Evolutionary conservation across 2,797 vertebrate genomes (phyloP).

Genomic region (Crax fasciolata): DNA sequence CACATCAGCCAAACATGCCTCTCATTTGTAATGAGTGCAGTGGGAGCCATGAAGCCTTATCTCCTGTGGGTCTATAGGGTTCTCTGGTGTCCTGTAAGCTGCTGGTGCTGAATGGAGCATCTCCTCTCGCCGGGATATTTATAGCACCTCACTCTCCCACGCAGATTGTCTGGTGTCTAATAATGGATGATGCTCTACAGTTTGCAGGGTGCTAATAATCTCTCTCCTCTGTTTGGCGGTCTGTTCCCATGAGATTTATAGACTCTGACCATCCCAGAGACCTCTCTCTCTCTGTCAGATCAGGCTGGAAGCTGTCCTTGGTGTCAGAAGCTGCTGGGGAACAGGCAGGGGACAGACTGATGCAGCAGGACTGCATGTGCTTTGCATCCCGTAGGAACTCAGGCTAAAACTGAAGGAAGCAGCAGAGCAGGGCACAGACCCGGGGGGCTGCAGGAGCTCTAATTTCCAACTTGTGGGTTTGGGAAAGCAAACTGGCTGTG

Average conservation of each 20-base stretch:
- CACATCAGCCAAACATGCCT: not conserved
- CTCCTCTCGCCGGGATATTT: conserved; percentile 16
- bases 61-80: not conserved
- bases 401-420: not conserved
- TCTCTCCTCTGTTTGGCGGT: conserved; percentile 43
- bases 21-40: not conserved
- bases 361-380: not conserved
- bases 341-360: conserved; percentile 35
- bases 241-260: conserved; percentile 47
- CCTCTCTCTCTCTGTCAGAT: conserved; percentile 42
- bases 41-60: not conserved
- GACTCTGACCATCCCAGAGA: conserved; percentile 27
- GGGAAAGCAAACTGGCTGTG: not conserved
- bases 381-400: not conserved
- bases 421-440: not conserved
- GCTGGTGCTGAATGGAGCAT: conserved; percentile 12
- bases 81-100: conserved; percentile 6
- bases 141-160: conserved; percentile 13
- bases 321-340: conserved; percentile 40
- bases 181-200: conserved; percentile 34
- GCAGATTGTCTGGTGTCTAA: conserved; percentile 52
- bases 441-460: not conserved
- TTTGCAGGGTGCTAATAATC: conserved; percentile 61
- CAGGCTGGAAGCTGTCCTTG: not conserved
- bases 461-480: fast-evolving